phyloP scores from a whole-genome alignment of 2,797 vertebrate species.

The Danio tinwini region DNA sequence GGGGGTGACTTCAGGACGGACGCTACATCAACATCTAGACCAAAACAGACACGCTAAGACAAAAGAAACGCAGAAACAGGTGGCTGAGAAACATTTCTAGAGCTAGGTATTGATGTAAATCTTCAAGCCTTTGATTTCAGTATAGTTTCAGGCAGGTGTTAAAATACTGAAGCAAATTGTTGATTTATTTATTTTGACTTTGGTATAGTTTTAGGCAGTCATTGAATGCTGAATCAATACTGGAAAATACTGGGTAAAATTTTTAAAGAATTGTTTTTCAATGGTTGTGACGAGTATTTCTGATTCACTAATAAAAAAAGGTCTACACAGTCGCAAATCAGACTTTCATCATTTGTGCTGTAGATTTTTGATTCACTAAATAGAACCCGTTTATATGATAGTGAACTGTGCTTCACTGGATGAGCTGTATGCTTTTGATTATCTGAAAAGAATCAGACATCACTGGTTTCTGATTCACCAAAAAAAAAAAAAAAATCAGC shows the following conservation, averaged over 20 bases:
- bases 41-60: conserved; percentile 22
- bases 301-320: neutral
- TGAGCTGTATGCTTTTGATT: neutral
- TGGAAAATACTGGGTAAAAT: neutral
- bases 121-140: neutral
- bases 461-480: neutral
- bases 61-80: conserved; percentile 18
- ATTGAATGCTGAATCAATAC: neutral
- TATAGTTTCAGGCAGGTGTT: neutral
- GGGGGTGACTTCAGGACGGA: conserved; percentile 23
- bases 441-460: neutral
- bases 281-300: neutral
- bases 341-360: neutral
- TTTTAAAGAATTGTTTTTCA: no score
- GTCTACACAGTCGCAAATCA: neutral
- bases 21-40: conserved; percentile 44
- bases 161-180: no score
- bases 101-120: neutral
- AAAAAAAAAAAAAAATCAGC: neutral
- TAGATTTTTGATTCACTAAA: neutral
- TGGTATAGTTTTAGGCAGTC: neutral
- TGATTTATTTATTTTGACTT: neutral
- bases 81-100: conserved; percentile 14
- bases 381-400: neutral
- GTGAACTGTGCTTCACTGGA: neutral